These are phyloP conservation scores for Drosophila eohydei DNA, from an alignment of 2,888 invertebrate genomes.

Conservation along the genomic window DNA sequence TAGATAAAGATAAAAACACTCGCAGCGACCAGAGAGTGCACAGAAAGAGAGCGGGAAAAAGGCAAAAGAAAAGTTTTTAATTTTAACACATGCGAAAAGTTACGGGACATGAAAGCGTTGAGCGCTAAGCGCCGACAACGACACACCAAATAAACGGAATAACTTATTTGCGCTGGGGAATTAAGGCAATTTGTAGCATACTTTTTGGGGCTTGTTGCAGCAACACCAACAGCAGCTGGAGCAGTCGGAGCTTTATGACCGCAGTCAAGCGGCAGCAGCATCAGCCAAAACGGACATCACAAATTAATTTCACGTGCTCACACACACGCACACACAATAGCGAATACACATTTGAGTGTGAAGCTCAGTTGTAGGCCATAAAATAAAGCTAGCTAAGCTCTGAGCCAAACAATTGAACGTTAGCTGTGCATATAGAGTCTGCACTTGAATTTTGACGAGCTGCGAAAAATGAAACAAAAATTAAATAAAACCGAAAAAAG, in stretches of 20 bases:
- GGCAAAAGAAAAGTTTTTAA: constrained; percentile 62
- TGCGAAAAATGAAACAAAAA: background rate
- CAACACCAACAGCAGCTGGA: constrained; percentile 10
- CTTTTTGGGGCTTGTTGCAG: constrained; percentile 47
- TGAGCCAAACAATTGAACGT: background rate
- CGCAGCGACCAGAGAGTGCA: constrained; percentile 9
- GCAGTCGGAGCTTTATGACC: constrained; percentile 37
- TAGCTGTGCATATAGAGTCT: background rate
- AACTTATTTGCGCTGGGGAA: constrained; percentile 69
- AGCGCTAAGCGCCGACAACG: constrained; percentile 43
- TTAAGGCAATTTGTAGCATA: constrained; percentile 72
- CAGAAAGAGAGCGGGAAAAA: constrained; percentile 2
- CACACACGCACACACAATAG: constrained; percentile 8
- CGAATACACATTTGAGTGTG: background rate
- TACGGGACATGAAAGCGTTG: constrained; percentile 54
- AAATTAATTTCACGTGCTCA: constrained; percentile 63
- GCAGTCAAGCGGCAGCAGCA: constrained; percentile 27
- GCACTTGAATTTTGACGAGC: background rate
- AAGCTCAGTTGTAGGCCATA: constrained; percentile 22
- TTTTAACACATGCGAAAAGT: constrained; percentile 70
- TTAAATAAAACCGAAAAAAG: background rate
- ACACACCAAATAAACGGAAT: constrained; percentile 63
- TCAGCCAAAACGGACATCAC: constrained; percentile 44
- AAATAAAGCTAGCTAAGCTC: constrained; percentile 16
- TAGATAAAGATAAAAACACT: constrained; percentile 53